Evolutionary conservation across 2,113 vertebrate species (phyloP), one percentile per base, ranked within the genome.

Genomic region (Myotis yumanensis): DNA sequence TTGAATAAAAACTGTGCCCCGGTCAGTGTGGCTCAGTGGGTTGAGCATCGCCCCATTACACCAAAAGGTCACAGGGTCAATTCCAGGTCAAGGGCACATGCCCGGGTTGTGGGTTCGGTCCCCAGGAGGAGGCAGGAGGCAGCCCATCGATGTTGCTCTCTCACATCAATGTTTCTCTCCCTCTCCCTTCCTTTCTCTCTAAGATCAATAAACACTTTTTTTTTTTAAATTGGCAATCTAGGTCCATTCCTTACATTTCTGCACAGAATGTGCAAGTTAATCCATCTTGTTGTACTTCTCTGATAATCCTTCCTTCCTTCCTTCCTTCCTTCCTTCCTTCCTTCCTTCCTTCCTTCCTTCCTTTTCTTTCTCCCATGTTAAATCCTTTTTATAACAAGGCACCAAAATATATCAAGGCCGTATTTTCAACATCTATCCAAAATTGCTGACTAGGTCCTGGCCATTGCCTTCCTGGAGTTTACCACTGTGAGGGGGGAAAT

Each of bases 361-460:
- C 14, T 59, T 43, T 4, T 4, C 23, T 59, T 43, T 11, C 7
- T 28, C 68, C 59, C 51, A 43, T 7, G 64, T 40, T 85, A 94
- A 92, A 69, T 59, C 25, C 40, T 96, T 86, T 86, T 91, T 54
- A 88, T 69, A 62, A 72, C 30, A 93, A 59, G 17, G 7, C 10
- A 22, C 15, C 37, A 69, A 86, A 91, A 93, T 40, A 43, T 12
- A 68, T 62, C 37, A 73, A 79, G 46, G 52, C 86, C 83, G 48
- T 10, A 46, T 37, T 28, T 85, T 62, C 51, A 81, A 68, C 5
- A 80, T 32, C 54, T 14, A 89, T 11, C 11, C 75, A 88, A 77
- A 14, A 73, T 32, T 37, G 51, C 75, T 84, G 86, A 73, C 32
- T 22, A 23, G 11, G 7, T 28, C 8, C 25, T 62, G 11, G 69